Base-by-base conservation (phyloP, 2,888 invertebrate species). In the Caenorhabditis sp. region DNA sequence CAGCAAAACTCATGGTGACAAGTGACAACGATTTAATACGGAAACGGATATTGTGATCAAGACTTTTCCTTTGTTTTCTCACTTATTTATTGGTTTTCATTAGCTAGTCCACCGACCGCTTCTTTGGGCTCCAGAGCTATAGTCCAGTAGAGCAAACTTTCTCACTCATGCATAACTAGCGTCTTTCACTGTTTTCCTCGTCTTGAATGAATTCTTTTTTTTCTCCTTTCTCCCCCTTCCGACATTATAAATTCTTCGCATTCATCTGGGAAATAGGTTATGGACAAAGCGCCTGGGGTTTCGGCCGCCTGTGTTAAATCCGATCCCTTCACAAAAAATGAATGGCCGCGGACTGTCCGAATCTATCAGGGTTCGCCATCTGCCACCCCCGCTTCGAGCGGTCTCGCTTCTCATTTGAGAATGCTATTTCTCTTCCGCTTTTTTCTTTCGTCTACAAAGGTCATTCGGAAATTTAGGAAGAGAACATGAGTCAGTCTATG, bases 291-390 rank as follows among this genome's bases (percentile, higher is more conserved):
- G n/a, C n/a, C n/a, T n/a, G 58, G 35, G 37, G 37, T 40, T 15
- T n/a, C 40, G 5, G 18, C 47, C 3, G 47, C 20, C n/a, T 47
- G 18, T 18, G 47, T 47, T 9, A n/a, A 37, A 37, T 22, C 22
- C n/a, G 13, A 15, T 28, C 28, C 11, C 22, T 55, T 4, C 62
- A 47, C 24, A 47, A 47, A 62, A 62, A 26, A 62, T n/a, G 47
- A 22, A 2, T 13, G 58, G 32, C 35, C 18, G 18, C 9, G 32
- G n/a, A 56, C 56, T 56, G 32, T 56, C n/a, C 56, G 32, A 70
- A 56, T 53, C 20, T 51, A 74, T 74, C 74, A 67, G 50, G 32
- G 32, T 74, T 58, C 58, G 74, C 74, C 74, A 74, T 74, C 74
- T 74, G 74, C 51, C 58, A 50, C 53, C 15, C 51, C n/a, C n/a